These are phyloP conservation scores for Stenichneumon culpator DNA, from an alignment of 2,888 invertebrate species.

Conservation along the genomic window DNA sequence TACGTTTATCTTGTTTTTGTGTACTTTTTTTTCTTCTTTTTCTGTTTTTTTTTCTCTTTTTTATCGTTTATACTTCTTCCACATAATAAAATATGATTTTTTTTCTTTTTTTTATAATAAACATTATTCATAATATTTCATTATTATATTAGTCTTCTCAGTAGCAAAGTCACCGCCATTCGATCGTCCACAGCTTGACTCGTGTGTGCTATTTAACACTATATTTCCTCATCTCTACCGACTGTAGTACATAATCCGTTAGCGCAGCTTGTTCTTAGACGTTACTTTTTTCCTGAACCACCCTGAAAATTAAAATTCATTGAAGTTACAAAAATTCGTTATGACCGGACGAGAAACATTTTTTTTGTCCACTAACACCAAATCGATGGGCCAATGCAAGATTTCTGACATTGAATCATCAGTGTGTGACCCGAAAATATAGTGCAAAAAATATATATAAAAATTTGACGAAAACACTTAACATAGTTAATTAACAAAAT, in stretches of 20 bases:
- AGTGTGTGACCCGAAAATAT: not conserved
- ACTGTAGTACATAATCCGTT: constrained; percentile 70
- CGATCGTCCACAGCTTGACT: constrained; percentile 75
- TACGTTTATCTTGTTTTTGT: constrained; percentile 73
- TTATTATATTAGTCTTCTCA: constrained; percentile 82
- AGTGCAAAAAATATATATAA: constrained; percentile 15
- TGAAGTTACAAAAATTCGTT: constrained; percentile 4
- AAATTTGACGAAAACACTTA: not conserved
- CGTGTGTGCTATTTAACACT: constrained; percentile 75
- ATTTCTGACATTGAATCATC: not conserved
- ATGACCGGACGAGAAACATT: not conserved
- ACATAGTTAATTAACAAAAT: not conserved
- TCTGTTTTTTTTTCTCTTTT: constrained; percentile 45
- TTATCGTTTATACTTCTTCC: constrained; percentile 80
- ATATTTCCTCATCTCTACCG: constrained; percentile 66
- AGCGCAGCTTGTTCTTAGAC: constrained; percentile 79
- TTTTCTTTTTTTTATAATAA: constrained; percentile 77
- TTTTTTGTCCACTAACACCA: constrained; percentile 24
- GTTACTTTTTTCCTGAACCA: constrained; percentile 87
- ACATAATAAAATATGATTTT: constrained; percentile 84
- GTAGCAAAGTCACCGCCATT: constrained; percentile 80
- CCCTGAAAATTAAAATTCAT: constrained; percentile 83
- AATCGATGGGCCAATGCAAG: not conserved
- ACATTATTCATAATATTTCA: constrained; percentile 81
- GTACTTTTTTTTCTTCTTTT: constrained; percentile 65